Conservation (phyloP, 2,113 vertebrate species). For the Laticauda laticaudata region DNA sequence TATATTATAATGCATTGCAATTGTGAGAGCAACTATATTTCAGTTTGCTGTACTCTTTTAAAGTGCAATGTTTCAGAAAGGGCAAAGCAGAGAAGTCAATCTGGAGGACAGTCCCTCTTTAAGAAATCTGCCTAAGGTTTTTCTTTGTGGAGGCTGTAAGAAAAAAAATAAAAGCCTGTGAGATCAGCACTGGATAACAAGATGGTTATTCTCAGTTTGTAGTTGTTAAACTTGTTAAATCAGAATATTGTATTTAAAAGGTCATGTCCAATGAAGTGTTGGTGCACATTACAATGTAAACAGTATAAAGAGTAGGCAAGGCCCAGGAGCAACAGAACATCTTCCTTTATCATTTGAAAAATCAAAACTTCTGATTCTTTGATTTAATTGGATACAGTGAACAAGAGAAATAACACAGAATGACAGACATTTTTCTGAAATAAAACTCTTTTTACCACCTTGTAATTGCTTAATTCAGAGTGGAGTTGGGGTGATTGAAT, state of each 20-base stretch:
- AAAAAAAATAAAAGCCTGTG: conserved; percentile 18
- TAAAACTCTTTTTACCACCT: not conserved
- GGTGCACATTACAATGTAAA: conserved; percentile 30
- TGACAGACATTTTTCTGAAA: not conserved
- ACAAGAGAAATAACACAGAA: not conserved
- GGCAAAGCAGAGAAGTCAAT: conserved; percentile 28
- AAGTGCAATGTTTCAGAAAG: conserved; percentile 38
- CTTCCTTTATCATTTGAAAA: conserved; percentile 27
- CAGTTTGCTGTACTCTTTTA: conserved; percentile 53
- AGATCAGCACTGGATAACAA: conserved; percentile 23
- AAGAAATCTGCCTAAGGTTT: conserved; percentile 21
- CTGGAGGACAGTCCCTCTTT: not conserved
- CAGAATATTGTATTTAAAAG: conserved; percentile 29
- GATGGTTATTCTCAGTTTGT: not conserved
- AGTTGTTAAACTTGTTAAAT: not conserved
- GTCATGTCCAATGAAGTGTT: conserved; percentile 24
- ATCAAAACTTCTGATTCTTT: conserved; percentile 20
- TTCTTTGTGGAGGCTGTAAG: accelerated
- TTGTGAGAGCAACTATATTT: conserved; percentile 67
- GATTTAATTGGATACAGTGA: conserved; percentile 14
- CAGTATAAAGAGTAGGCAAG: not conserved
- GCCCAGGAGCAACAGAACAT: conserved; percentile 28
- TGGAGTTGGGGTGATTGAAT: not conserved
- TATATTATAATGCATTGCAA: conserved; percentile 63
- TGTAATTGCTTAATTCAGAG: not conserved